phyloP scores from a whole-genome alignment of 2,797 vertebrate genomes.

The Benthosema pterotum region DNA sequence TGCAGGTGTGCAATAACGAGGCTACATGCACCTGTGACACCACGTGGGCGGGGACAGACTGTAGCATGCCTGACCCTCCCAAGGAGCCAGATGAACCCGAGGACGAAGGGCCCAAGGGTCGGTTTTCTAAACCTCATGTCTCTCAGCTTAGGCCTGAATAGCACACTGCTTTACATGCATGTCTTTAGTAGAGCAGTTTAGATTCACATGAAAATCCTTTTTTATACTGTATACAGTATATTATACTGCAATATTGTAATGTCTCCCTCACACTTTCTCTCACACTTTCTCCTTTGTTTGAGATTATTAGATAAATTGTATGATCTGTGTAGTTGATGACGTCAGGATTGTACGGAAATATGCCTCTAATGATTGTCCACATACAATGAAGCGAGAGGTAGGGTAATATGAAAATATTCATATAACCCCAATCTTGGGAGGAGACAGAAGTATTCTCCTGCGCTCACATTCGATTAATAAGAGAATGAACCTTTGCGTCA shows the following conservation, averaged over 20 bases:
- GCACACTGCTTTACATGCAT: constrained; percentile 9
- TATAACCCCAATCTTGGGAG: too few species aligned
- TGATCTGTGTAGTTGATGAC: neutral
- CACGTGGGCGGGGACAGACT: constrained; percentile 98
- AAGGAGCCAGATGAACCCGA: constrained; percentile 81
- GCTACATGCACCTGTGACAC: constrained; percentile 94
- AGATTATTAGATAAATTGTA: constrained; percentile 29
- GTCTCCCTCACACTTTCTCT: constrained; percentile 29
- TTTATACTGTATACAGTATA: too few species aligned
- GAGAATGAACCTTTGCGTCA: too few species aligned
- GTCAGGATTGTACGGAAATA: constrained; percentile 15
- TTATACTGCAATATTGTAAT: constrained; percentile 31
- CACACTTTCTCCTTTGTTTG: constrained; percentile 31
- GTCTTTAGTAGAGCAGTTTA: constrained; percentile 9
- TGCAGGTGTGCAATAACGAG: constrained; percentile 96
- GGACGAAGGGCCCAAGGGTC: constrained; percentile 94
- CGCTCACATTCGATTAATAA: too few species aligned
- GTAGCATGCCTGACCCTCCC: constrained; percentile 95
- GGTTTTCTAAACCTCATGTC: constrained; percentile 76
- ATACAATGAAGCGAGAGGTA: constrained; percentile 23
- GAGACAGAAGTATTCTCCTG: constrained; percentile 33
- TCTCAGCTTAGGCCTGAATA: constrained; percentile 13
- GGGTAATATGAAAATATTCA: neutral
- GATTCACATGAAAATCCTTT: constrained; percentile 24
- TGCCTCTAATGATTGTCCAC: constrained; percentile 24